Percentiles rank a stretch among this genome's conserved stretches.
Evolutionary conservation across 2,797 vertebrate genomes (phyloP).

Genomic region (Uromys caudimaculatus): DNA sequence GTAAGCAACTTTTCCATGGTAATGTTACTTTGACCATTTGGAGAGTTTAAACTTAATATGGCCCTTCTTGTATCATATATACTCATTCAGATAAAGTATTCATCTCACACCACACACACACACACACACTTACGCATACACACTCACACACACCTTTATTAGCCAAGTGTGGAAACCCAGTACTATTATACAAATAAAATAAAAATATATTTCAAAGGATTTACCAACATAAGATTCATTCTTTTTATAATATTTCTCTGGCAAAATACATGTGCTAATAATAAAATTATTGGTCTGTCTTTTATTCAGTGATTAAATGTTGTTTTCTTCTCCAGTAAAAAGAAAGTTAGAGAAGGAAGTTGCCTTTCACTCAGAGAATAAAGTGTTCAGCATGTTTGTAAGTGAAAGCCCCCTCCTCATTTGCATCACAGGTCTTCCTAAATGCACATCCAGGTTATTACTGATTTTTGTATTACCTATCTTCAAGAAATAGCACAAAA

Average conservation of each 20-base stretch:
- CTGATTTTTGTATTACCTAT: constrained; percentile 54
- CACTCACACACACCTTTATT: not conserved
- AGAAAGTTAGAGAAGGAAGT: not conserved
- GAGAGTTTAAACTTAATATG: not conserved
- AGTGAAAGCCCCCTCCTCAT: not conserved
- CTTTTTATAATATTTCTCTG: constrained; percentile 5
- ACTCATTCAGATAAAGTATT: not conserved
- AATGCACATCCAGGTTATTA: constrained; percentile 44
- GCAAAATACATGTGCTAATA: not conserved
- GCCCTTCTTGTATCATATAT: not conserved
- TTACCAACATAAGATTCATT: constrained; percentile 1
- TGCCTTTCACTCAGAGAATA: not conserved
- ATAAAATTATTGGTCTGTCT: constrained; percentile 20
- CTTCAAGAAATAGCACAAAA: constrained; percentile 46
- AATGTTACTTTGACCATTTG: not conserved
- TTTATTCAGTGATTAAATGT: constrained; percentile 39
- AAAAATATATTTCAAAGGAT: not conserved
- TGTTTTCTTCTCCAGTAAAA: constrained; percentile 6
- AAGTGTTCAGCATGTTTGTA: not conserved
- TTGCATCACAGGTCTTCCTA: constrained; percentile 21
- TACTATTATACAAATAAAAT: not conserved
- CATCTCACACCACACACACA: not conserved
- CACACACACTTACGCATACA: not conserved
- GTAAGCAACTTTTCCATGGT: not conserved
- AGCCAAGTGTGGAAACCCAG: not conserved